phyloP scores from a whole-genome alignment of 2,797 vertebrate species.

The Phylloscopus collybita region DNA sequence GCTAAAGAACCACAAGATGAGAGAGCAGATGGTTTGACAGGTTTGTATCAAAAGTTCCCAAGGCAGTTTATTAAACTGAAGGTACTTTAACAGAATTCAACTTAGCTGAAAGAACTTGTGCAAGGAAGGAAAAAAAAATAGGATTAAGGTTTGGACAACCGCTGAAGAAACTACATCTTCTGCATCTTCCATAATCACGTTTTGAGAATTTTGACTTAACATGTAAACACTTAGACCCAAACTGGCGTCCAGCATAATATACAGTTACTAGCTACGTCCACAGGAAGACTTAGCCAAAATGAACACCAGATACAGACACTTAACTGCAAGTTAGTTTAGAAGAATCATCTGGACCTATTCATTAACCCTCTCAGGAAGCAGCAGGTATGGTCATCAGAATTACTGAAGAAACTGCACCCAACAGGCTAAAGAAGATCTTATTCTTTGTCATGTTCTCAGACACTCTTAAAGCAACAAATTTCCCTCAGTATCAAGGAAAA shows the following conservation, averaged over 20 bases:
- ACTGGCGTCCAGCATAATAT: background rate
- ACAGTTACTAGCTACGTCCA: background rate
- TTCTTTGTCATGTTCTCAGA: background rate
- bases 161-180: background rate
- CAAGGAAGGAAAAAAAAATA: background rate
- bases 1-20: background rate
- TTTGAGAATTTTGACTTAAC: background rate
- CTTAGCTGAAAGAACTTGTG: background rate
- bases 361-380: background rate
- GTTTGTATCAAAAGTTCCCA: background rate
- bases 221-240: background rate
- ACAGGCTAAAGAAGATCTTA: background rate
- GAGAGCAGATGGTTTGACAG: background rate
- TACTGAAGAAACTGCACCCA: background rate
- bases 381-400: background rate
- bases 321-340: background rate
- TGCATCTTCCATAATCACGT: background rate
- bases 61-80: background rate
- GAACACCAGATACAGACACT: background rate
- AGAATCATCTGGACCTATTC: background rate
- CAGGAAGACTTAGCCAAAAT: background rate
- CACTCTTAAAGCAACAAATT: background rate
- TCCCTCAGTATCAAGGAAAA: background rate
- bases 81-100: background rate
- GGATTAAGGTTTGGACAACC: background rate